Percentiles rank a stretch among this genome's conserved stretches.
Conservation (phyloP, 2,888 invertebrate species). For the Bugulina stolonifera region DNA sequence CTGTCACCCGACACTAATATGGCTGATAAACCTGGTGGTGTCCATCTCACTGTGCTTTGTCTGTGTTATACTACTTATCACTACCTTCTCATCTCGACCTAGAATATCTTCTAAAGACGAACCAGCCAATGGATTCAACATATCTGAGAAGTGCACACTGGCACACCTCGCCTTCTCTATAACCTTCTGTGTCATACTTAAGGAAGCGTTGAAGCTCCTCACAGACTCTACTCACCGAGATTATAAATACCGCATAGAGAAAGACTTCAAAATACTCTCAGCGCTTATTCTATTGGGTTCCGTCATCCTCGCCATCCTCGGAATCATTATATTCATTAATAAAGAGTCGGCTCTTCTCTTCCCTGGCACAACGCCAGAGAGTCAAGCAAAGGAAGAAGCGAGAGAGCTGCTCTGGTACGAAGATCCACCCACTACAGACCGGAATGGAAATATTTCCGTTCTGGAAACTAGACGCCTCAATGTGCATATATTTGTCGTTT, state of each 20-base stretch:
- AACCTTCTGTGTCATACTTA: background rate
- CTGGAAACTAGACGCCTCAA: background rate
- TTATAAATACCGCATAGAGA: background rate
- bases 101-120: background rate
- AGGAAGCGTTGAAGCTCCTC: background rate
- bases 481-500: background rate
- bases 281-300: background rate
- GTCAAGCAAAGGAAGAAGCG: background rate
- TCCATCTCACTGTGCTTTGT: background rate
- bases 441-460: background rate
- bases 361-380: background rate
- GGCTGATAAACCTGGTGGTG: background rate
- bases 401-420: background rate
- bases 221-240: background rate
- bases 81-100: conserved; percentile 15
- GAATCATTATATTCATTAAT: background rate
- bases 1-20: conserved; percentile 5
- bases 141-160: background rate
- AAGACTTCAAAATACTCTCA: conserved; percentile 18
- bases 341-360: background rate
- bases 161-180: conserved; percentile 8
- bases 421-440: background rate
- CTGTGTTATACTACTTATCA: background rate
- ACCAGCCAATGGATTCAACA: background rate
- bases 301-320: background rate